These are phyloP conservation scores for Helogale parvula DNA, from an alignment of 2,113 vertebrate genomes.

Conservation along the genomic window DNA sequence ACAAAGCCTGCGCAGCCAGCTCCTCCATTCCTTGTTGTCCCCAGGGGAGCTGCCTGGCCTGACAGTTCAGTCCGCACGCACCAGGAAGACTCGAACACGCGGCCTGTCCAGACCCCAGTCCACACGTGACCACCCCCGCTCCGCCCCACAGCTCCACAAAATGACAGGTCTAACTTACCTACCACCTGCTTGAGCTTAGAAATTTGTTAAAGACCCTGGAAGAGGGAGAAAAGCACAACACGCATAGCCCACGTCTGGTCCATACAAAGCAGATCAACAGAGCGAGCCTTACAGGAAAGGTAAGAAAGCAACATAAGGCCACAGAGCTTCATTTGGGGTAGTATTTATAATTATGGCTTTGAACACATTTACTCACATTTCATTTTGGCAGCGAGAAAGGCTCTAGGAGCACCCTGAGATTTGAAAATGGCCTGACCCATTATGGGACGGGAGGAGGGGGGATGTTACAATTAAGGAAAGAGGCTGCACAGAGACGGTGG, in stretches of 20 bases:
- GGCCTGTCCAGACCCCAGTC: too few species aligned
- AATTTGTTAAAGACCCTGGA: neutral
- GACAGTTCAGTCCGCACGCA: neutral
- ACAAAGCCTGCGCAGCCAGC: neutral
- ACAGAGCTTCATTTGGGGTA: neutral
- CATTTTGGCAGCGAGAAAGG: neutral
- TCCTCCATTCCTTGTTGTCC: neutral
- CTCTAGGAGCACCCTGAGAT: neutral
- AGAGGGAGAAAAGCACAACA: neutral
- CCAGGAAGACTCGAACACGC: neutral
- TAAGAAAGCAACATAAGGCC: neutral
- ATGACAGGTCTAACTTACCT: neutral
- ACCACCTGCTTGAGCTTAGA: neutral
- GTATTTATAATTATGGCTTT: neutral
- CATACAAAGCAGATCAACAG: neutral
- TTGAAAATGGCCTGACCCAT: neutral
- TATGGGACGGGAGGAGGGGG: neutral
- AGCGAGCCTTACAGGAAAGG: neutral
- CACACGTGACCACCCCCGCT: neutral
- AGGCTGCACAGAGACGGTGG: neutral
- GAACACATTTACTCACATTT: neutral
- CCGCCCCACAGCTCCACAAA: neutral
- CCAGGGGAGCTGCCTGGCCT: neutral
- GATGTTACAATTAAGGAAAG: neutral
- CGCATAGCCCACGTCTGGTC: rapidly evolving